These are phyloP conservation scores for Gnatocerus cornutus DNA, from an alignment of 2,888 invertebrate species.

Conservation along the genomic window DNA sequence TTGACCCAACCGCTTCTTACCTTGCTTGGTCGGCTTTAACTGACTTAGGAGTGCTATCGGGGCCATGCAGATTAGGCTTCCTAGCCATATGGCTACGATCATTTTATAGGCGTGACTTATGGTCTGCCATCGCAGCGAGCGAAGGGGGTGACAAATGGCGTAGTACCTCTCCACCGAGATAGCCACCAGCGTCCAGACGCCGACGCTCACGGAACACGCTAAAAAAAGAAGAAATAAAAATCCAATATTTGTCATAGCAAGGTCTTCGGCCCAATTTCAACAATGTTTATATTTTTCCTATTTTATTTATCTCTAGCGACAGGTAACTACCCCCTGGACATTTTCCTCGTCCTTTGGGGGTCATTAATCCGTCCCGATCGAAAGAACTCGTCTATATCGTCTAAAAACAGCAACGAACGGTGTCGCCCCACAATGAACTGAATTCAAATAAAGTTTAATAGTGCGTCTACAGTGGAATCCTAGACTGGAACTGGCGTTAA, in stretches of 20 bases:
- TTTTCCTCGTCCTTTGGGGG: neutral
- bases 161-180: slow-evolving; percentile 86
- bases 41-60: slow-evolving; percentile 78
- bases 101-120: slow-evolving; percentile 82
- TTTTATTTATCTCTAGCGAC: no score
- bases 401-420: no score
- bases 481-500: slow-evolving; percentile 29
- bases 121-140: slow-evolving; percentile 85
- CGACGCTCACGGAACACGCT: slow-evolving; percentile 85
- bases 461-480: slow-evolving; percentile 8
- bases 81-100: slow-evolving; percentile 78
- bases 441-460: neutral
- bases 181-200: slow-evolving; percentile 85
- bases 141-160: slow-evolving; percentile 84
- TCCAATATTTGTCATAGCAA: no score
- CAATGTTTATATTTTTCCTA: no score
- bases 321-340: no score
- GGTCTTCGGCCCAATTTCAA: no score
- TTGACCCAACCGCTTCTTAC: slow-evolving; percentile 52
- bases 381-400: neutral
- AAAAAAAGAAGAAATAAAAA: no score
- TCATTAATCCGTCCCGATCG: no score
- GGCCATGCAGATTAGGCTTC: slow-evolving; percentile 78
- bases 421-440: neutral
- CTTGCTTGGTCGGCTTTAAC: slow-evolving; percentile 73